Percentiles rank a stretch among this genome's conserved stretches.
These are phyloP conservation scores for Zaprionus africanus DNA, from an alignment of 1,140 invertebrate genomes.

Conservation along the genomic window DNA sequence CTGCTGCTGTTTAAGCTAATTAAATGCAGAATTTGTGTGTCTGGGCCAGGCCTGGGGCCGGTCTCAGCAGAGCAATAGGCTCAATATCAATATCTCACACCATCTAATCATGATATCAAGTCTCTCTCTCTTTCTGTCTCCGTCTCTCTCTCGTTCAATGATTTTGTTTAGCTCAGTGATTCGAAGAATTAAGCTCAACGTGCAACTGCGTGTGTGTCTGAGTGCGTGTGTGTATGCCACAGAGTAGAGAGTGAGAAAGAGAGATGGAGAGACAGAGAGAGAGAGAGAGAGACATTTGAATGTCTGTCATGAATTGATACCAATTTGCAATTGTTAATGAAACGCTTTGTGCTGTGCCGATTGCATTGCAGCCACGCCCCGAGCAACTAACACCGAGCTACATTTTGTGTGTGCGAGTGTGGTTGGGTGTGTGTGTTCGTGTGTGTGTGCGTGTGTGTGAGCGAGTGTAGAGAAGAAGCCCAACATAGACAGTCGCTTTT, in stretches of 20 bases:
- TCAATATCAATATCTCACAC: constrained; percentile 51
- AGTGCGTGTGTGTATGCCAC: neutral
- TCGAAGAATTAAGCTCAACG: constrained; percentile 75
- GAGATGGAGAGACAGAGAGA: neutral
- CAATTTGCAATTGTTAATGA: constrained; percentile 83
- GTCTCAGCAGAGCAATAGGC: constrained; percentile 18
- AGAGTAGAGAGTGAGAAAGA: neutral
- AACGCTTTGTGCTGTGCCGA: constrained; percentile 78
- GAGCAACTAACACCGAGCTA: constrained; percentile 38
- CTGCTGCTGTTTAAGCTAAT: constrained; percentile 47
- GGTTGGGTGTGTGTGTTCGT: neutral
- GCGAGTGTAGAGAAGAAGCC: neutral
- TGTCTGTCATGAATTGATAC: constrained; percentile 80
- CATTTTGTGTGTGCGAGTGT: constrained; percentile 8
- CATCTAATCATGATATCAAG: constrained; percentile 1
- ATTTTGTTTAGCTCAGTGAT: constrained; percentile 82
- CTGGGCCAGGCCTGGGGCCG: constrained; percentile 19
- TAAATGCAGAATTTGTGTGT: constrained; percentile 58
- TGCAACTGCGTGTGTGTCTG: constrained; percentile 24
- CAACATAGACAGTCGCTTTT: constrained; percentile 6
- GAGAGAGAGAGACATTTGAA: constrained; percentile 55
- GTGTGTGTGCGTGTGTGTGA: neutral
- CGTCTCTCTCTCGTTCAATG: constrained; percentile 53
- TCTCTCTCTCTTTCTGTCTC: neutral
- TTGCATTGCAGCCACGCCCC: constrained; percentile 55